A percentile compares a stretch with the other conserved stretches of the same genome.
phyloP scores from a whole-genome alignment of 37 sponge, comb jelly and placozoan species.

The Spongilla lacustris region DNA sequence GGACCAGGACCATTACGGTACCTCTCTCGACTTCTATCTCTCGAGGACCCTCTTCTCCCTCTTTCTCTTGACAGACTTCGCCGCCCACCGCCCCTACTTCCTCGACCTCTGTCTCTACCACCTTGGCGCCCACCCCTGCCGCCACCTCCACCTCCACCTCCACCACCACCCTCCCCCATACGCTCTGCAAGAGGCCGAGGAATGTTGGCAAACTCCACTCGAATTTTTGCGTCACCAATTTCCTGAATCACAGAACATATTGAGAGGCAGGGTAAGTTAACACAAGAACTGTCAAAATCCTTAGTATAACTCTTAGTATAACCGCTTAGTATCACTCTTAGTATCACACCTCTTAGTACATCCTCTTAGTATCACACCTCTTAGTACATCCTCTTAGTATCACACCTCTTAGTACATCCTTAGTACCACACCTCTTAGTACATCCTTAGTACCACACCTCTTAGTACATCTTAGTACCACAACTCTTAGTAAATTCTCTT shows the following conservation, averaged over 20 bases:
- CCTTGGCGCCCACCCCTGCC: conserved; percentile 20
- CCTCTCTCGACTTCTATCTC: conserved; percentile 7
- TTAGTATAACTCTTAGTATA: no score
- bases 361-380: background rate
- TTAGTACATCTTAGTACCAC: background rate
- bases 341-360: background rate
- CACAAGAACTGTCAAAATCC: background rate
- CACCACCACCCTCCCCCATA: background rate
- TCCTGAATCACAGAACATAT: conserved; percentile 27
- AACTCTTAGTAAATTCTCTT: no score
- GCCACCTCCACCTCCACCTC: conserved; percentile 9
- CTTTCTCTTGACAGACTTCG: conserved; percentile 9
- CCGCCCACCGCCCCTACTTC: conserved; percentile 1
- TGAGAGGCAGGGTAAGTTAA: background rate
- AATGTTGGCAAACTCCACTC: conserved; percentile 54
- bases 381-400: background rate
- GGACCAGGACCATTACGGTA: background rate
- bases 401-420: background rate
- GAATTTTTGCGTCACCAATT: conserved; percentile 33
- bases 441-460: background rate
- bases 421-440: background rate
- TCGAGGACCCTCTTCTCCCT: background rate
- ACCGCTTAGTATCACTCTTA: background rate
- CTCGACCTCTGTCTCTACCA: conserved; percentile 21
- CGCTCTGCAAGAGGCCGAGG: conserved; percentile 14